Conservation (phyloP, 2,797 vertebrate species). For the Chromobotia macracanthus region DNA sequence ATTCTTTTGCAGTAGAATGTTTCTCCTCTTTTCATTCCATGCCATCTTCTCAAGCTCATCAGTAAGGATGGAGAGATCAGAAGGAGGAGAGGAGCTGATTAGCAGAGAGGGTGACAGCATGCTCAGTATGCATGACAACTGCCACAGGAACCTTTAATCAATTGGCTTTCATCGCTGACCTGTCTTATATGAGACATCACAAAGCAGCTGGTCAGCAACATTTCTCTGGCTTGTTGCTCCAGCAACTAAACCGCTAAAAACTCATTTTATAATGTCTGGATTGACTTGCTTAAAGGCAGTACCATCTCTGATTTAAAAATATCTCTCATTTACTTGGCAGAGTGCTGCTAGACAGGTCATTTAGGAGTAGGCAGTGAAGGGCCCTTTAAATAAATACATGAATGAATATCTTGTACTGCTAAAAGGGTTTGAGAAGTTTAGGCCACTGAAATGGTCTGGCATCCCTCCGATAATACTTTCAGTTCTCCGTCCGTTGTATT, state of each 20-base stretch:
- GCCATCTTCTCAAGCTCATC: constrained; percentile 26
- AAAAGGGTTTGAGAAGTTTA: constrained; percentile 36
- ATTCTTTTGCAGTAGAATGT: constrained; percentile 11
- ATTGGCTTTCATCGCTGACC: constrained; percentile 45
- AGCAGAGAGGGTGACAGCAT: constrained; percentile 21
- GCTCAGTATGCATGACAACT: constrained; percentile 52
- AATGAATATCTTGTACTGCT: constrained; percentile 42
- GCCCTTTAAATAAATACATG: constrained; percentile 45
- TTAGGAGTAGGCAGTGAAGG: constrained; percentile 38
- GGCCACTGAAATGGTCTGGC: not conserved
- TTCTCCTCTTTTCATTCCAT: no score
- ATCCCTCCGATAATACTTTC: not conserved
- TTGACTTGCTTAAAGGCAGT: no score
- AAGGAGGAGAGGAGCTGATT: constrained; percentile 27
- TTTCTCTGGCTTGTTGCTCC: constrained; percentile 33
- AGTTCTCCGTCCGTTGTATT: constrained; percentile 25
- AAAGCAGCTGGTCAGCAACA: constrained; percentile 45
- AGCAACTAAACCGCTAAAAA: no score
- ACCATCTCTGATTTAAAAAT: constrained; percentile 14
- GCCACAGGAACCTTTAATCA: constrained; percentile 43
- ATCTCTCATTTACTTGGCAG: constrained; percentile 50
- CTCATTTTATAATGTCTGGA: no score
- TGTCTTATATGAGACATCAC: no score
- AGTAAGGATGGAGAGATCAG: constrained; percentile 42
- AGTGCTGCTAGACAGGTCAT: constrained; percentile 36